phyloP scores from a whole-genome alignment of 2,113 vertebrate species.

The Oreochromis aureus region DNA sequence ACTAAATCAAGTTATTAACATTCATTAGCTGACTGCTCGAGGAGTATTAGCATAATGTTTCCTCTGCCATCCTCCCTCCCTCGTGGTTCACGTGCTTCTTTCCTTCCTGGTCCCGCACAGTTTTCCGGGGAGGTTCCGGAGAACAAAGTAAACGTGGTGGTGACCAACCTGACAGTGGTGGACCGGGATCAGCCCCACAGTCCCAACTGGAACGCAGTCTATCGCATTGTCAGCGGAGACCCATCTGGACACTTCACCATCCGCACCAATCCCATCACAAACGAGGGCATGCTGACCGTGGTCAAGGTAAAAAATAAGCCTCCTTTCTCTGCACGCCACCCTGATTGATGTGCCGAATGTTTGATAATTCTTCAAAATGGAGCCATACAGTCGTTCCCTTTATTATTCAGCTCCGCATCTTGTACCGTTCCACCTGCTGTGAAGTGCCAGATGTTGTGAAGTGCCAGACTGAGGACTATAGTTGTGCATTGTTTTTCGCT shows the following conservation, averaged over 20 bases:
- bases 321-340: not conserved
- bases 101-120: constrained; percentile 54
- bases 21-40: not conserved
- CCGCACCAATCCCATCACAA: constrained; percentile 90
- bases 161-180: constrained; percentile 90
- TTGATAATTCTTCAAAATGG: not conserved
- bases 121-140: constrained; percentile 91
- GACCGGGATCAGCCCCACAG: constrained; percentile 95
- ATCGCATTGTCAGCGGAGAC: constrained; percentile 93
- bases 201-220: constrained; percentile 93
- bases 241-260: constrained; percentile 89
- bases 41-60: not conserved
- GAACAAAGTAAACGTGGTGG: constrained; percentile 87
- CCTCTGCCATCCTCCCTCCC: not conserved
- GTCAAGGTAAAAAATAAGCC: constrained; percentile 78
- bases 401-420: not conserved
- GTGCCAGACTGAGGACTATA: not conserved
- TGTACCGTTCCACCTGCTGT: constrained; percentile 5
- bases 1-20: constrained; percentile 38
- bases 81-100: not conserved
- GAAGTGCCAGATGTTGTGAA: constrained; percentile 31
- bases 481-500: constrained; percentile 12
- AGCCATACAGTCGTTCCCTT: not conserved
- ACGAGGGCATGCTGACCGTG: constrained; percentile 93
- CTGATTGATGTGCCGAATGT: not conserved